phyloP scores from a whole-genome alignment of 2,888 invertebrate genomes.

The Germaria angustata region DNA sequence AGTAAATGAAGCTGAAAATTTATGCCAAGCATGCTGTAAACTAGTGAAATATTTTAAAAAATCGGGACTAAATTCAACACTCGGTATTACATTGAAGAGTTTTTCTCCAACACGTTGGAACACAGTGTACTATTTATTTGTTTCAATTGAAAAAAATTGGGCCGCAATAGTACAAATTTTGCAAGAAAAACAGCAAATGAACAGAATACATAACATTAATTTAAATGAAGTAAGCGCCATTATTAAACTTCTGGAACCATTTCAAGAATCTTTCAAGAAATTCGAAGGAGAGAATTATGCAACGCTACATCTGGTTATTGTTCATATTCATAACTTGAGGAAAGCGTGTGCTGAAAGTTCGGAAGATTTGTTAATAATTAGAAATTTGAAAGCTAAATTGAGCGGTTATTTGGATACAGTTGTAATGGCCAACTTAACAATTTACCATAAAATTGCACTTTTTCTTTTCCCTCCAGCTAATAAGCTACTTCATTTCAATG shows the following conservation, averaged over 20 bases:
- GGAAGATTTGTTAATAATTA: conserved; percentile 35
- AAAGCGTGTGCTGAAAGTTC: conserved; percentile 21
- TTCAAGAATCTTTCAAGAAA: conserved; percentile 46
- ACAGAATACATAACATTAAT: conserved; percentile 43
- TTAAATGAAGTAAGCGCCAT: conserved; percentile 40
- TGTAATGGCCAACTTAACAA: conserved; percentile 43
- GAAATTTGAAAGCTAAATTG: conserved; percentile 50
- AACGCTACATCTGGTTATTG: conserved; percentile 55
- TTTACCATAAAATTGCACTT: conserved; percentile 63
- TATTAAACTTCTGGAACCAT: conserved; percentile 42
- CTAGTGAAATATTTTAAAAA: conserved; percentile 58
- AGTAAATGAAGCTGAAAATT: conserved; percentile 33
- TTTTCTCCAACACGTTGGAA: conserved; percentile 57
- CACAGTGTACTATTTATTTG: conserved; percentile 39
- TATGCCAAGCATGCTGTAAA: conserved; percentile 29
- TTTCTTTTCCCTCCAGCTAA: conserved; percentile 66
- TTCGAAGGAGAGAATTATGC: conserved; percentile 39
- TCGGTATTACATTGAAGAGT: conserved; percentile 33
- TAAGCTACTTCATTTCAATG: conserved; percentile 49
- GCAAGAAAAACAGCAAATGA: conserved; percentile 36
- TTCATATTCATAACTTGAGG: conserved; percentile 46
- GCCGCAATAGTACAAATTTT: conserved; percentile 29
- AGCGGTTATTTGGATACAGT: conserved; percentile 22
- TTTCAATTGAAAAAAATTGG: conserved; percentile 52
- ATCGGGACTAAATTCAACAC: conserved; percentile 18